Conservation (phyloP, 2,113 vertebrate species). For the Sterrhoptilus dennistouni region DNA sequence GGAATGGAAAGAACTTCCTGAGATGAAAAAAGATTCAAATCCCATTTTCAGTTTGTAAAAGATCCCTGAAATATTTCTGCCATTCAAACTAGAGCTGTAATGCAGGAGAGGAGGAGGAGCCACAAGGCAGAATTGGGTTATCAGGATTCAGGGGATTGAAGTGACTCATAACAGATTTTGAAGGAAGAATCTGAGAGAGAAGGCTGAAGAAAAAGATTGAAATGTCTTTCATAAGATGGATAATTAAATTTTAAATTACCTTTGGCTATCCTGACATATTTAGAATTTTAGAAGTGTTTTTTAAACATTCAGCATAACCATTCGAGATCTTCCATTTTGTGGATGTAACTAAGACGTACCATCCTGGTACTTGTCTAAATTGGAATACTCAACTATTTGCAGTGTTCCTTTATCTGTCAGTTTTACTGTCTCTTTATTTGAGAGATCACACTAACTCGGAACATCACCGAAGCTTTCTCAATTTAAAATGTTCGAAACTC, state of each 20-base stretch:
- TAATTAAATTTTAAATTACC: conserved; percentile 48
- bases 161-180: conserved; percentile 9
- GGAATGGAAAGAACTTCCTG: conserved; percentile 8
- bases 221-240: conserved; percentile 34
- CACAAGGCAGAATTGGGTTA: conserved; percentile 20
- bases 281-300: conserved; percentile 7
- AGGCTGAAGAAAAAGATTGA: conserved; percentile 2
- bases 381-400: not conserved
- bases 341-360: not conserved
- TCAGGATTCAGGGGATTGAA: conserved; percentile 23
- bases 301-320: not conserved
- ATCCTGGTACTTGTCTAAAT: not conserved
- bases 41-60: not conserved
- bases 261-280: not conserved
- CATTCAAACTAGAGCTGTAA: not conserved
- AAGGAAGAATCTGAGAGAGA: conserved; percentile 10
- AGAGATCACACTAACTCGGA: not conserved
- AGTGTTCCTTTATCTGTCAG: not conserved
- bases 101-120: conserved; percentile 34
- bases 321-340: not conserved
- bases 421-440: not conserved
- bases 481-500: not conserved
- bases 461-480: not conserved
- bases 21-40: conserved; percentile 16
- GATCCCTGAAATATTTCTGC: not conserved